Evolutionary conservation across 2,888 invertebrate species (phyloP).

Genomic region (Phragmatobia fuliginosa): DNA sequence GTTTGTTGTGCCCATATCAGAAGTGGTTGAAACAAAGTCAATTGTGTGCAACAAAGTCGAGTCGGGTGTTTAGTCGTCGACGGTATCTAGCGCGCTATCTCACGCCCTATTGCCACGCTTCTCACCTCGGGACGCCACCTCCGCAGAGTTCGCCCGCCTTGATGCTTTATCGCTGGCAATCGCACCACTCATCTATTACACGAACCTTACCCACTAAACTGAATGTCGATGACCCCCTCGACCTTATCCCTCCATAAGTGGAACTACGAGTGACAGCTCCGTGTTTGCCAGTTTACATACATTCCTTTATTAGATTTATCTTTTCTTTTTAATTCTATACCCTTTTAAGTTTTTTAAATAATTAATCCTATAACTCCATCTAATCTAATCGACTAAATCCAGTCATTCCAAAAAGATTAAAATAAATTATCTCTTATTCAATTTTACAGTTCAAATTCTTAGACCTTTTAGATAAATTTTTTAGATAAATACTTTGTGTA

Average conservation of each 20-base stretch:
- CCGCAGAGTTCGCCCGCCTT: constrained; percentile 65
- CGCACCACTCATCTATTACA: constrained; percentile 78
- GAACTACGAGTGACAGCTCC: constrained; percentile 65
- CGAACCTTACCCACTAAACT: constrained; percentile 76
- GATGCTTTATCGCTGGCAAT: constrained; percentile 77
- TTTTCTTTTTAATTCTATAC: background rate
- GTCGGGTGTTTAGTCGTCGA: constrained; percentile 44
- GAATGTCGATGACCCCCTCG: constrained; percentile 71
- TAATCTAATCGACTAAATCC: no score
- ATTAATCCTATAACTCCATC: no score
- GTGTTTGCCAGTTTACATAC: constrained; percentile 52
- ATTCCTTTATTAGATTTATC: constrained; percentile 49
- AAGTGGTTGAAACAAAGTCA: constrained; percentile 15
- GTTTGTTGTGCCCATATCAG: constrained; percentile 9
- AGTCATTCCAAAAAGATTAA: background rate
- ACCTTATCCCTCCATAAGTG: constrained; percentile 65
- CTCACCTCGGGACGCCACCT: constrained; percentile 81
- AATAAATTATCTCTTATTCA: background rate
- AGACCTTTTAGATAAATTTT: background rate
- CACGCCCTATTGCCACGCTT: constrained; percentile 83
- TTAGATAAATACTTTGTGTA: constrained; percentile 14
- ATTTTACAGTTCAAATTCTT: background rate
- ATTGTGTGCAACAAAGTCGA: constrained; percentile 7
- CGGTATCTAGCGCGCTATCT: constrained; percentile 77
- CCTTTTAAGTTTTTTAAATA: no score